Conservation (phyloP, 1,140 invertebrate genomes). For the Atopsyche davidsoni region DNA sequence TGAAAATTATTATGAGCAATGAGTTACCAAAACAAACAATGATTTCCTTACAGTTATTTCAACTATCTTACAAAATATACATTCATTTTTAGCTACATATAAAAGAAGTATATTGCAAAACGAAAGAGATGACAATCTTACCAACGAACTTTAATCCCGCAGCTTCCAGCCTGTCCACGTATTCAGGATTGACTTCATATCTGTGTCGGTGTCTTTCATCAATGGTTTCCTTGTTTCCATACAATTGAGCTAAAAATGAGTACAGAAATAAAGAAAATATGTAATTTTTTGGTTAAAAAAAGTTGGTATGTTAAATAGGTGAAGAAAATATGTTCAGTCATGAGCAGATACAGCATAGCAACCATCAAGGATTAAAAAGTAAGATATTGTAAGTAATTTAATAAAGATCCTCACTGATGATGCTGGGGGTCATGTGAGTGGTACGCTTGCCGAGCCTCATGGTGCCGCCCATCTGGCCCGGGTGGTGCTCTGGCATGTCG, state of each 20-base stretch:
- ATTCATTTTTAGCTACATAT: not conserved
- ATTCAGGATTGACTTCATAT: constrained; percentile 91
- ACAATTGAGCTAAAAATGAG: constrained; percentile 65
- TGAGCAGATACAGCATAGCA: not conserved
- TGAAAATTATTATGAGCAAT: constrained; percentile 30
- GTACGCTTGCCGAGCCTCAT: constrained; percentile 93
- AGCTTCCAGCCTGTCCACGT: constrained; percentile 70
- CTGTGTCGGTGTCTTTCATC: constrained; percentile 97
- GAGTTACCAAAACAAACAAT: too few species aligned
- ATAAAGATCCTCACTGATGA: constrained; percentile 63
- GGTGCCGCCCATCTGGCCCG: constrained; percentile 90
- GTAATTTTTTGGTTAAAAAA: too few species aligned
- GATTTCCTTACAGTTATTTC: not conserved
- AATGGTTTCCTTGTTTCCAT: constrained; percentile 73
- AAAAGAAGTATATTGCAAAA: not conserved
- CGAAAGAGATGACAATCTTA: constrained; percentile 30
- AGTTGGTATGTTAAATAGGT: too few species aligned
- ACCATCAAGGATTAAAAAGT: not conserved
- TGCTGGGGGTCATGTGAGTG: constrained; percentile 73
- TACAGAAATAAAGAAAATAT: constrained; percentile 17
- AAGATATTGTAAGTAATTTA: too few species aligned
- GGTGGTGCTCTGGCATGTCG: constrained; percentile 98
- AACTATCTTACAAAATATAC: not conserved
- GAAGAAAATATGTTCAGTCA: constrained; percentile 3
- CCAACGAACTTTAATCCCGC: constrained; percentile 90